These are phyloP conservation scores for Aix galericulata DNA, from an alignment of 2,113 vertebrate species.

Conservation along the genomic window DNA sequence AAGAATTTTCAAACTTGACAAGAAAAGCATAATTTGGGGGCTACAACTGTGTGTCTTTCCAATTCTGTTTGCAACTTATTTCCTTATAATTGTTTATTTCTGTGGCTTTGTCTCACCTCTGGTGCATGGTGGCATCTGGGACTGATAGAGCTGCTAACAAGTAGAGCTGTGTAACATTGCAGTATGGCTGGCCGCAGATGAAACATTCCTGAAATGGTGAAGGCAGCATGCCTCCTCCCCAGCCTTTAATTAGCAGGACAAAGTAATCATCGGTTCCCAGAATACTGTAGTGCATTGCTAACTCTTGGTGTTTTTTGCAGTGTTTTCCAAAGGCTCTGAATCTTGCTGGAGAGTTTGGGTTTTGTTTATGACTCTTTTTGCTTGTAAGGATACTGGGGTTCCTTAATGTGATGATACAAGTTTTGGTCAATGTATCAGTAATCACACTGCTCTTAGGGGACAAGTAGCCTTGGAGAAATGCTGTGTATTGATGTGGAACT, in stretches of 20 bases:
- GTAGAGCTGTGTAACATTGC: constrained; percentile 13
- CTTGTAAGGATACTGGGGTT: no score
- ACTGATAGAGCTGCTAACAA: not conserved
- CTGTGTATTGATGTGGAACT: no score
- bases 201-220: constrained; percentile 41
- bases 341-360: not conserved
- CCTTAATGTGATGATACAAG: no score
- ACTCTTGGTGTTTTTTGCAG: not conserved
- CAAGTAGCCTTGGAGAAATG: no score
- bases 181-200: constrained; percentile 23
- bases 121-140: rapidly evolving
- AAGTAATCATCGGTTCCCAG: not conserved
- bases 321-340: not conserved
- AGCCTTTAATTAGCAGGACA: constrained; percentile 52
- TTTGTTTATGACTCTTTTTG: no score
- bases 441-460: no score
- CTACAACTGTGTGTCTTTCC: not conserved
- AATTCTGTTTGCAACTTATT: not conserved
- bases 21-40: not conserved
- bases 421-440: no score
- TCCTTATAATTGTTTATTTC: not conserved
- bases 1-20: not conserved
- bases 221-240: constrained; percentile 38
- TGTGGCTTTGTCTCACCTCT: rapidly evolving
- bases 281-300: not conserved